Conservation (phyloP, 2,113 vertebrate species). For the Leptobrachium leishanense region DNA sequence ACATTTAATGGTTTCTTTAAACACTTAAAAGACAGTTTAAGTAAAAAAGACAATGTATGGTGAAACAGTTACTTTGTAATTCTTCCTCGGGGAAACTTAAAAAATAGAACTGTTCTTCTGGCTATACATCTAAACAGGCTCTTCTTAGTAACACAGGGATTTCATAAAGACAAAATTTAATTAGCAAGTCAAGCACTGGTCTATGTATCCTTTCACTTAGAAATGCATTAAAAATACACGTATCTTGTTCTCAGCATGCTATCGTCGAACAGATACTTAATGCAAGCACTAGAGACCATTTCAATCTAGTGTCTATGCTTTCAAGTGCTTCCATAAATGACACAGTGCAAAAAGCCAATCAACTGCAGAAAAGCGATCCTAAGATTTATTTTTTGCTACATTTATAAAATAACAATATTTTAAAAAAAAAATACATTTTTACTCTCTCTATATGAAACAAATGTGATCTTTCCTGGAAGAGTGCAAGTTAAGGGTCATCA, state of each 20-base stretch:
- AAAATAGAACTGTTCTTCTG: conserved; percentile 41
- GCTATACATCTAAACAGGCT: conserved; percentile 45
- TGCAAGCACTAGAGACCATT: conserved; percentile 41
- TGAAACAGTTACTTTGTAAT: conserved; percentile 30
- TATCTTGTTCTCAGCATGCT: conserved; percentile 36
- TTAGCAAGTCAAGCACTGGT: conserved; percentile 35
- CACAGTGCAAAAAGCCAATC: conserved; percentile 5
- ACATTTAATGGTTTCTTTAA: conserved; percentile 29
- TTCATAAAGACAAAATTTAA: conserved; percentile 40
- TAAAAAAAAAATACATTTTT: too few relatives aligned
- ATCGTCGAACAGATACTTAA: conserved; percentile 36
- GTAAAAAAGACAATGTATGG: conserved; percentile 29
- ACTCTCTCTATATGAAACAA: too few relatives aligned
- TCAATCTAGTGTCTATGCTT: conserved; percentile 38
- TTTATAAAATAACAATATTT: too few relatives aligned
- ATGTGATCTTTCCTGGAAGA: too few relatives aligned
- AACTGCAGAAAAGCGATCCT: conserved; percentile 12
- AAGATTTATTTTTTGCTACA: conserved; percentile 20
- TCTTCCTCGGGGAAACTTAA: conserved; percentile 40
- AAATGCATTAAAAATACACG: conserved; percentile 31
- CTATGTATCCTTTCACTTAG: conserved; percentile 27
- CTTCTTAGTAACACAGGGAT: conserved; percentile 32
- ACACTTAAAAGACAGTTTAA: conserved; percentile 39
- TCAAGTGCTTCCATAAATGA: conserved; percentile 41
- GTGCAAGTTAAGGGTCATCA: too few relatives aligned